Evolutionary conservation across 2,888 invertebrate species (phyloP), one percentile per base, ranked within the genome.

Genomic region (Ochropacha duplaris): DNA sequence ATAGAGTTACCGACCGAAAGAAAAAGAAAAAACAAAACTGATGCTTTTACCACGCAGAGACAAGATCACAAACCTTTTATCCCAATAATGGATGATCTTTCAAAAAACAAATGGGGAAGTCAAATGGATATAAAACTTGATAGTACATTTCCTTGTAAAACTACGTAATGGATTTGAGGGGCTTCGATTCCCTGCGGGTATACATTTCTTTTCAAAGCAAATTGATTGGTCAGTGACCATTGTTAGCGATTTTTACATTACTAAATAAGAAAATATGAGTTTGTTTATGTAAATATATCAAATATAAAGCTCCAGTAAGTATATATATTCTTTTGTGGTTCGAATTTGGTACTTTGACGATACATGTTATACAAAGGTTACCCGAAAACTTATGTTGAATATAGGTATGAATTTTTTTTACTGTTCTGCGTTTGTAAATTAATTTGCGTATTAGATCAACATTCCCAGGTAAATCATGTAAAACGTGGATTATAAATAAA

Each of bases 1-100:
- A 31, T 31, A 31, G 31, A 2, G 19, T 19, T n/a, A 19, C 19
- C 44, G 19, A 44, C 2, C 8, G 0, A 6, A 44, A 16, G 16
- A 12, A 19, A 44, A 14, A 44, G 19, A 6, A 19, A 19, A 6
- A 44, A 44, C 44, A 44, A 12, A 31, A 44, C 19, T 44, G 44
- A 44, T 44, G 9, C 44, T 44, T 19, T 44, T 44, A 44, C 44
- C 31, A 3, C 5, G 22, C 9, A 22, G 52, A 31, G 6, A 34
- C 34, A 22, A 31, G 52, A 34, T 31, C 52, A 60, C 60, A 75
- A 82, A 82, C 80, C 83, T 86, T 84, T 86, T 76, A 83, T 71
- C 69, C 71, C 64, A 50, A 73, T 83, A 87, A 84, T 82, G 83
- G 84, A 87, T 85, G 80, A 86, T 84, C 83, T 81, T 76, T 78